Base-by-base conservation (phyloP, 2,113 vertebrate species). In the Aramus guarauna region DNA sequence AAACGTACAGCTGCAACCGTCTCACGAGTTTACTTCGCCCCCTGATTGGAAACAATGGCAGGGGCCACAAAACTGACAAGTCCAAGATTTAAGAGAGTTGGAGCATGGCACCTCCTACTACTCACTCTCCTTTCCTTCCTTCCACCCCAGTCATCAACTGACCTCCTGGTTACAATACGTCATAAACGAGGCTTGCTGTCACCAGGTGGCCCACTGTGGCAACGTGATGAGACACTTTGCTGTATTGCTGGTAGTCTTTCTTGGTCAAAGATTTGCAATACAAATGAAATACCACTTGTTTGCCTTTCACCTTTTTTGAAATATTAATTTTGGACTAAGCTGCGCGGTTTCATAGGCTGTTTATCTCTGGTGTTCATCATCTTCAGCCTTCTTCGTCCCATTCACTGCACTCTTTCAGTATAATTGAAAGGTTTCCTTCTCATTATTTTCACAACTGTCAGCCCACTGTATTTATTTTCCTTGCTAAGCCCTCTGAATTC, bases 81-180 rank as follows among this genome's bases (percentile, higher is more conserved):
- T 18, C 43, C 21, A 92, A 80, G 36, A 47, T n/a, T 47, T 73
- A 83, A n/a, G 60, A 66, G 27, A 63, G 23, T 56, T 30, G 50
- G 39, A 60, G 27, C 23, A 36, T 0, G 20, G 48, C 13, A 82
- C 5, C 14, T 85, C 21, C 34, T 53, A 13, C 39, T 39, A 21
- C n/a, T 63, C 18, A 5, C 9, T 3, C 12, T 75, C 39, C n/a
- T 17, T 39, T 47, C 11, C 48, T 27, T 50, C 52, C 55, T 48
- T 23, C 37, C 39, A 15, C 14, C 3, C 1, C 2, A 8, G 2
- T 4, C 8, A 9, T 6, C 3, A 41, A 19, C 1, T 37, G 29
- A 16, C 53, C 47, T 37, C 41, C 69, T 45, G 19, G 22, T 30
- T 56, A 53, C 17, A 45, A 22, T 0, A 20, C 8, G 37, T 0